Percentiles rank a stretch among this genome's conserved stretches.
These are phyloP conservation scores for Erebia ligea DNA, from an alignment of 2,888 invertebrate genomes.

Conservation along the genomic window DNA sequence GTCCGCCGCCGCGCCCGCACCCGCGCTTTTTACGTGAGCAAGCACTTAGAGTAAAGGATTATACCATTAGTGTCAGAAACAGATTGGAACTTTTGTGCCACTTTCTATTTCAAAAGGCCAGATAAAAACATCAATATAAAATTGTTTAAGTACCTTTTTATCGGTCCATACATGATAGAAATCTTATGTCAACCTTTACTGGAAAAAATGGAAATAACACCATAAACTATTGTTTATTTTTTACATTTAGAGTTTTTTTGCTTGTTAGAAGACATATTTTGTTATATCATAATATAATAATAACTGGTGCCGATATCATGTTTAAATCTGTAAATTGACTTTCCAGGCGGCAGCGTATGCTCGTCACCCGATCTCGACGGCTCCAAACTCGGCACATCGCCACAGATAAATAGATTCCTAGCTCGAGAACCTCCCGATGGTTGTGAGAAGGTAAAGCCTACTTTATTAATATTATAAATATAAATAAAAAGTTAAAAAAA, in stretches of 20 bases:
- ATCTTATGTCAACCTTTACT: not conserved
- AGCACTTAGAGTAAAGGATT: no score
- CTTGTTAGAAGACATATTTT: not conserved
- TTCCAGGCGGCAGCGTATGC: constrained; percentile 88
- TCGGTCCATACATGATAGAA: not conserved
- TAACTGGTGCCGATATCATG: not conserved
- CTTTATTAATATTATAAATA: no score
- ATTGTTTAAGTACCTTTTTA: not conserved
- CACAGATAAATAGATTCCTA: constrained; percentile 92
- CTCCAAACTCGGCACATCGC: constrained; percentile 89
- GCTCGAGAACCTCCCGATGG: constrained; percentile 95
- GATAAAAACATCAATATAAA: no score
- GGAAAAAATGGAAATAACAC: not conserved
- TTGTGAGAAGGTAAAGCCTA: constrained; percentile 87
- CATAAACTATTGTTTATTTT: not conserved
- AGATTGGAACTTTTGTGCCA: not conserved
- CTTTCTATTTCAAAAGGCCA: not conserved
- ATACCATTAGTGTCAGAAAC: not conserved
- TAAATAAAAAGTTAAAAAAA: no score
- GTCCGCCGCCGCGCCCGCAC: no score
- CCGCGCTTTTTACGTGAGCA: no score
- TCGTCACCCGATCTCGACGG: constrained; percentile 90
- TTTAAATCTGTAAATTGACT: constrained; percentile 1
- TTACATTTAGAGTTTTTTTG: constrained; percentile 6
- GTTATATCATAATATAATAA: not conserved